Evolutionary conservation across 2,113 vertebrate species (phyloP), one percentile per base, ranked within the genome.

Genomic region (Cygnus atratus): DNA sequence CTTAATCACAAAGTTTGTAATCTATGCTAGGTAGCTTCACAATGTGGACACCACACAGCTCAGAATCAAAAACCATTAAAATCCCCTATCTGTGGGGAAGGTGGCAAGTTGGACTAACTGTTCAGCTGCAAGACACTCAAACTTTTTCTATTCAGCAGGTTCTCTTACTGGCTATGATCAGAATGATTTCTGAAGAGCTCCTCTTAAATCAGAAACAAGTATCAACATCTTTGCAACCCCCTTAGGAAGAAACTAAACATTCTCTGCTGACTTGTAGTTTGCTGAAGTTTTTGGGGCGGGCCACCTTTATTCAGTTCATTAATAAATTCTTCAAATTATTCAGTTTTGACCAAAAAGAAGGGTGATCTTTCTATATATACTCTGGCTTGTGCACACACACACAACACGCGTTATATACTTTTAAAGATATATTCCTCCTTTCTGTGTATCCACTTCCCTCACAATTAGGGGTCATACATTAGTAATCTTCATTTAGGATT

Each of bases 31-130:
- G 1, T 46, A 44, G 29, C 12, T 73, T 52, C 68, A 61, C 31
- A 57, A 48, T 0, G 0, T 6, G 11, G 59, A 52, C 20, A 41
- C 1, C 1, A 21, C n/a, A 24, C 16, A 62, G 16, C 15, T 67
- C 25, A 41, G 55, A 52, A 46, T 26, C 35, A 59, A 84, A 87
- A 87, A 19, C 16, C 52, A 10, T 35, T 58, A 55, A 55, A 88
- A 63, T 33, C 8, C 4, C 14, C 9, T 9, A 9, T 37, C 9
- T 29, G 4, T 22, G 57, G 28, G 9, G 29, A 71, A 62, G 21
- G 35, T 6, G 26, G 13, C 0, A 1, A 71, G 43, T 21, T 26
- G 37, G 18, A 35, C 22, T 55, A 6, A 21, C 13, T 54, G 15
- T 31, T 91, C 6, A 2, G n/a, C 14, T 43, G 20, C 25, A 57